Evolutionary conservation across 2,888 invertebrate genomes (phyloP), one percentile per base, ranked within the genome.

Genomic region (Strigamia maritima): DNA sequence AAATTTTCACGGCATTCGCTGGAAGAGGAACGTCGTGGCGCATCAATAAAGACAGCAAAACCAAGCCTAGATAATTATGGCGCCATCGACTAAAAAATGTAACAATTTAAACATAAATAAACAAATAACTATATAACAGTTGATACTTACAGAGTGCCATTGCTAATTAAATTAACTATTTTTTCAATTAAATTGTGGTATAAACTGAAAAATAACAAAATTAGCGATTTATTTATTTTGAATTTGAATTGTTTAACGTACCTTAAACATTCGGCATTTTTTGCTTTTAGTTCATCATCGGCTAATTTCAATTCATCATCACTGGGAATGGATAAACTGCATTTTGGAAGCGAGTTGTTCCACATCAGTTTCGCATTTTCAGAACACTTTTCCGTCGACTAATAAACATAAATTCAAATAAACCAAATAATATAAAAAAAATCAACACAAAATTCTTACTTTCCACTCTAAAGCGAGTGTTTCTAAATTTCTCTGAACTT

Each of bases 21-120:
- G 92, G 90, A 85, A 91, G 91, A 6, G 87, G 86, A 0, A 91
- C 89, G 84, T 93, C 92, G 0, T 91, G 88, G 81, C 94, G 91
- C 0, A 93, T 90, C 80, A 94, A 88, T 83, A 90, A 89, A 1
- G 90, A 89, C 10, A 95, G 86, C 87, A 95, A 90, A 81, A 90
- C 90, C 85, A 94, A 89, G 0, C 92, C 92, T 85, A 94, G 89
- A 81, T 91, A 89, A 77, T 92, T 89, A 81, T 94, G 93, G 76
- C 94, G 90, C 96, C 96, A 95, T 84, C 93, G 93, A 26, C 92
- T 92, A 83, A 75, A 86, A 80, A 75, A 60, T 81, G 75, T 40
- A 28, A 65, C 79, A 54, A 38, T 22, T 49, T 75, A 79, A 76
- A 35, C 31, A n/a, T 26, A 24, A 74, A 6, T 75, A 60, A 76